Conservation (phyloP, 2,888 invertebrate species). For the Linnaemya tessellans region DNA sequence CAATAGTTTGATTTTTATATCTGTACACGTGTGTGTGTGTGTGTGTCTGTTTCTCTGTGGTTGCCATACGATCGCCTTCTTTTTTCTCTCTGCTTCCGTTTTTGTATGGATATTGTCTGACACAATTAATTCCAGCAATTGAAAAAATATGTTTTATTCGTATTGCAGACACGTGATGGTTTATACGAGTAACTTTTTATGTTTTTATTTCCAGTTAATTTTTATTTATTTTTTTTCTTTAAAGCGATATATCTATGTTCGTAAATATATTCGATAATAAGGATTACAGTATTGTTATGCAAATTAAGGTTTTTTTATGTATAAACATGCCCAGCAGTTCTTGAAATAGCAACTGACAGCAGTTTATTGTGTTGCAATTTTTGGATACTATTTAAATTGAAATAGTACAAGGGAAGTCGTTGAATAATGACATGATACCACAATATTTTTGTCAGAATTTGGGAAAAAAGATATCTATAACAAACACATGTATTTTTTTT, state of each 20-base stretch:
- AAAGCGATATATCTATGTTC: neutral
- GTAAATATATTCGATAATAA: neutral
- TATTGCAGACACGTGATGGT: neutral
- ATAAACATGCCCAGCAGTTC: neutral
- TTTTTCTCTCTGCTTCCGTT: neutral
- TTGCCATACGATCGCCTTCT: neutral
- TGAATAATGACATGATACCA: too few relatives aligned
- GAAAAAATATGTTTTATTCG: slow-evolving; percentile 25
- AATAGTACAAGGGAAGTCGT: too few relatives aligned
- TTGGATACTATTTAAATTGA: too few relatives aligned
- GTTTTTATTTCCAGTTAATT: neutral
- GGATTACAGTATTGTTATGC: slow-evolving; percentile 23
- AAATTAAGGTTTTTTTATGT: slow-evolving; percentile 2
- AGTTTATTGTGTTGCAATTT: too few relatives aligned
- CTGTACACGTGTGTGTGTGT: neutral
- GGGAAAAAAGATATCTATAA: too few relatives aligned
- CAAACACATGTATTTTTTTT: too few relatives aligned
- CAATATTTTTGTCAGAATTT: too few relatives aligned
- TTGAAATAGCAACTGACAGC: too few relatives aligned
- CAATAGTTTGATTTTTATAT: slow-evolving; percentile 62
- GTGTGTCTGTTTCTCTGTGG: neutral
- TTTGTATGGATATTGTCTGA: neutral
- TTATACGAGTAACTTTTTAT: neutral
- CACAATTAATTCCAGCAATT: slow-evolving; percentile 34
- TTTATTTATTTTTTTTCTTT: neutral